Evolutionary conservation across 2,888 invertebrate genomes (phyloP).

Genomic region (Troides oblongomaculatus): DNA sequence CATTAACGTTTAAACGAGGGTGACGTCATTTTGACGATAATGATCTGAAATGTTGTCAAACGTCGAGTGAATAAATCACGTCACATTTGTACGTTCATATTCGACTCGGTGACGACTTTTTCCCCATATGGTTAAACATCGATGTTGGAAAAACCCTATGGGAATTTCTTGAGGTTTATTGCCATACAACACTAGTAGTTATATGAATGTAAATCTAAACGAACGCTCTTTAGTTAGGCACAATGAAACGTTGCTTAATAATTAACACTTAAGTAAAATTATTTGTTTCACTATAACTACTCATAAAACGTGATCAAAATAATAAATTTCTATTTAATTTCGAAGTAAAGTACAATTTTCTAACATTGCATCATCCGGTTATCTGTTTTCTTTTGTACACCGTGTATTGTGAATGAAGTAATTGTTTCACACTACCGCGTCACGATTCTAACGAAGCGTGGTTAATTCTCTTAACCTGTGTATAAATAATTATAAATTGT

Average conservation of each 20-base stretch:
- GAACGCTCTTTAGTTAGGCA: too few species aligned
- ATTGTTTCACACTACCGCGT: slow-evolving; percentile 8
- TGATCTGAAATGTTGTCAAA: background rate
- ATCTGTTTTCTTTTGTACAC: slow-evolving; percentile 11
- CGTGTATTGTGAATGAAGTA: slow-evolving; percentile 12
- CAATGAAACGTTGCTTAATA: background rate
- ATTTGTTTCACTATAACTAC: background rate
- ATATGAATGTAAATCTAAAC: background rate
- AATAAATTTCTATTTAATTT: background rate
- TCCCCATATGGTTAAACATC: background rate
- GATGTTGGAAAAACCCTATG: background rate
- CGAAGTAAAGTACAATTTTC: background rate
- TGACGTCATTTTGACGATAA: background rate
- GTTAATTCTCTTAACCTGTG: background rate
- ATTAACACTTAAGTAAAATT: background rate
- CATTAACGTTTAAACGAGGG: too few species aligned
- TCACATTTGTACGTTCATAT: background rate
- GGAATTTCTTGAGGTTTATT: background rate
- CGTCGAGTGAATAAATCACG: background rate
- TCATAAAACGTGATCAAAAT: background rate
- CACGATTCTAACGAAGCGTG: background rate
- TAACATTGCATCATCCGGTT: slow-evolving; percentile 5
- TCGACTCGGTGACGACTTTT: background rate
- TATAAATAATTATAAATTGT: background rate
- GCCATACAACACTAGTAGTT: background rate